These are phyloP conservation scores for Chaunax sp. DNA, from an alignment of 2,797 vertebrate genomes.

Conservation along the genomic window DNA sequence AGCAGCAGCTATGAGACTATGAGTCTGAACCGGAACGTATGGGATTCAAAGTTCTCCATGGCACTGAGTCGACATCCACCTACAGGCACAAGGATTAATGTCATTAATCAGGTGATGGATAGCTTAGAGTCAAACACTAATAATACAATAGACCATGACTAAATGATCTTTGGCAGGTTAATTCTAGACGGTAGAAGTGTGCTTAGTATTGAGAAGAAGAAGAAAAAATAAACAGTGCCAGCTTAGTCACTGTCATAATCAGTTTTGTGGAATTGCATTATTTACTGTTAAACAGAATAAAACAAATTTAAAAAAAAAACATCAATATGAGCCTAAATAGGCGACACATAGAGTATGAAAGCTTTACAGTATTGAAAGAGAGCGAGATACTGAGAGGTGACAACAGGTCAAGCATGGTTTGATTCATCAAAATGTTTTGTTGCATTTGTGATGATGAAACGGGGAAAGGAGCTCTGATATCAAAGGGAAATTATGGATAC, in stretches of 20 bases:
- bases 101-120: slow-evolving; percentile 66
- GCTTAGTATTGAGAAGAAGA: background rate
- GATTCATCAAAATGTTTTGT: slow-evolving; percentile 42
- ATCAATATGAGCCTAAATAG: background rate
- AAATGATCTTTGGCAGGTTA: slow-evolving; percentile 53
- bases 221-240: too few relatives aligned
- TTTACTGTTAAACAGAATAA: slow-evolving; percentile 15
- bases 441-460: slow-evolving; percentile 45
- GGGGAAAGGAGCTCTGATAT: slow-evolving; percentile 45
- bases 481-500: slow-evolving; percentile 72
- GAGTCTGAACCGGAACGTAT: slow-evolving; percentile 40
- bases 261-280: slow-evolving; percentile 7
- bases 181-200: slow-evolving; percentile 14
- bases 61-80: slow-evolving; percentile 35
- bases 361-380: too few relatives aligned
- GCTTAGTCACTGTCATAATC: background rate
- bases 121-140: slow-evolving; percentile 48
- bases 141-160: slow-evolving; percentile 64
- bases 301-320: slow-evolving; percentile 13
- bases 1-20: slow-evolving; percentile 26
- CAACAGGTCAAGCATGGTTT: slow-evolving; percentile 31
- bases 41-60: slow-evolving; percentile 46
- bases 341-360: too few relatives aligned
- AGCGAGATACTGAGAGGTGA: background rate
- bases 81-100: slow-evolving; percentile 65